These are phyloP conservation scores for Rhea pennata DNA, from an alignment of 2,113 vertebrate genomes.

Conservation along the genomic window DNA sequence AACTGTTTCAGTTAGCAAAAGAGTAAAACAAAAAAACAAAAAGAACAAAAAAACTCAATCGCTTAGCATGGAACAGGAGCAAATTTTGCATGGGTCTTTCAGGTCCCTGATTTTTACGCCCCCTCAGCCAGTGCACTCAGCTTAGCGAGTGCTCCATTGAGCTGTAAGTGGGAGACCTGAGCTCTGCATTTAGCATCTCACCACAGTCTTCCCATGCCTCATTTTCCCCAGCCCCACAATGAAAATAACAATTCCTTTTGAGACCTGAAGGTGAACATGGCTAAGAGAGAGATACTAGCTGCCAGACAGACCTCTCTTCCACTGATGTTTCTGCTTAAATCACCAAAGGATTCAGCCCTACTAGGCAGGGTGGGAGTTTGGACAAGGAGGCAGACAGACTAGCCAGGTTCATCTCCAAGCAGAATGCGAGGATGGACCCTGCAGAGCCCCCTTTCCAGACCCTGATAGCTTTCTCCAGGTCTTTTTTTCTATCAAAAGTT, in stretches of 20 bases:
- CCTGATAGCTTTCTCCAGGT: not conserved
- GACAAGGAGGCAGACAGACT: not conserved
- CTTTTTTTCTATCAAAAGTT: not conserved
- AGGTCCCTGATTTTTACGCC: not conserved
- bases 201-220: not conserved
- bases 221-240: not conserved
- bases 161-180: not conserved
- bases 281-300: not conserved
- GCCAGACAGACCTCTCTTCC: not conserved
- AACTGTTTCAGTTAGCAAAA: not conserved
- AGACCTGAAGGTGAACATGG: not conserved
- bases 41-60: not conserved
- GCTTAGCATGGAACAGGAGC: not conserved
- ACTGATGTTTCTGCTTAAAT: not conserved
- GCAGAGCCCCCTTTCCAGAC: not conserved
- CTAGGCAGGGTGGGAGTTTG: not conserved
- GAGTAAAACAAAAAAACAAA: not conserved
- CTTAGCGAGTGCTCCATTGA: not conserved
- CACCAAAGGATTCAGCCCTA: not conserved
- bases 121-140: accelerated
- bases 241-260: not conserved
- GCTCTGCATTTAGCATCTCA: not conserved
- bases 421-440: not conserved
- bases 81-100: not conserved
- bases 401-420: accelerated